phyloP scores from a whole-genome alignment of 2,797 vertebrate genomes.

The Amphiprion clarkii region DNA sequence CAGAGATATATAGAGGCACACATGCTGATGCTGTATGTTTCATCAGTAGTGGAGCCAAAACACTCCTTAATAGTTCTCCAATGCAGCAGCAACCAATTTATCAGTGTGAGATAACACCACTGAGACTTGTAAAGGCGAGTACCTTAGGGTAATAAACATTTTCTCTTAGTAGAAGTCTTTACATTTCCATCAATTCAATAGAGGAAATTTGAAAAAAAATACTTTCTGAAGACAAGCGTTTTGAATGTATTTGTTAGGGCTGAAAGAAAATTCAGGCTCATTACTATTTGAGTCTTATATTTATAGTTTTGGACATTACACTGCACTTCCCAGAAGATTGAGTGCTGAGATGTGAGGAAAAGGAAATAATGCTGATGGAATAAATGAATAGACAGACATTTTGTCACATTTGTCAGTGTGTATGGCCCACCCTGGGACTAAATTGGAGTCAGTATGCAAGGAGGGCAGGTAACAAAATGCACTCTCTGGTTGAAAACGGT shows the following conservation, averaged over 20 bases:
- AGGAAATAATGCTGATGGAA: too few relatives aligned
- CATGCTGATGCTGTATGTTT: constrained; percentile 3
- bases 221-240: too few relatives aligned
- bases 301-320: too few relatives aligned
- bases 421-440: too few relatives aligned
- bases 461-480: neutral
- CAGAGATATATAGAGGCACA: neutral
- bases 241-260: too few relatives aligned
- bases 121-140: neutral
- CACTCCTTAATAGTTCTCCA: neutral
- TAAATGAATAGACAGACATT: too few relatives aligned
- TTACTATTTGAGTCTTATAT: neutral
- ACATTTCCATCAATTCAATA: neutral
- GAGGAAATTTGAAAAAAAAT: neutral
- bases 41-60: constrained; percentile 12
- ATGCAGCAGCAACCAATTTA: constrained; percentile 1
- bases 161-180: neutral
- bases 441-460: neutral
- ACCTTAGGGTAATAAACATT: neutral
- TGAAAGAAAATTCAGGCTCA: neutral
- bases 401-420: too few relatives aligned
- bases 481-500: neutral
- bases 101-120: constrained; percentile 2
- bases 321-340: neutral
- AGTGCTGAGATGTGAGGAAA: neutral